These are phyloP conservation scores for Dysidea cf. avara DNA, from an alignment of 37 sponge, comb jelly and placozoan species.

Conservation along the genomic window DNA sequence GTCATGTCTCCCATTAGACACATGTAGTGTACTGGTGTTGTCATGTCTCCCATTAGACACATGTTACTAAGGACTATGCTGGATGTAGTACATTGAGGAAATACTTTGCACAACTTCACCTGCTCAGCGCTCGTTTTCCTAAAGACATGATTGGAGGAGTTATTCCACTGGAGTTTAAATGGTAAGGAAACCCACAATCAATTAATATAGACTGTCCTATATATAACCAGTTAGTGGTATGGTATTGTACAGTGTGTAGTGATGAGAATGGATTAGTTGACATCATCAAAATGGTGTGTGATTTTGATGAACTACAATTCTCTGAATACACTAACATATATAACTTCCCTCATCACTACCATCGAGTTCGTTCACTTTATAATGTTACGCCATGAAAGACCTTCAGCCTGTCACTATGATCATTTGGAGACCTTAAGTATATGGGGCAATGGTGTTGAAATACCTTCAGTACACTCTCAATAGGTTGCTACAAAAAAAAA, in stretches of 20 bases:
- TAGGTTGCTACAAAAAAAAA: too few relatives aligned
- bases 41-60: too few relatives aligned
- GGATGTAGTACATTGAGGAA: conserved; percentile 71
- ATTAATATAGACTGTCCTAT: background rate
- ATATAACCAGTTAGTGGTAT: background rate
- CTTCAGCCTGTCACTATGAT: too few relatives aligned
- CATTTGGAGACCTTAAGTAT: too few relatives aligned
- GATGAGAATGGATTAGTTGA: background rate
- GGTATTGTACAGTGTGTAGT: conserved; percentile 3
- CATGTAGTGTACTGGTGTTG: too few relatives aligned
- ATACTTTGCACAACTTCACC: conserved; percentile 87
- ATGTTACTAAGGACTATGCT: conserved; percentile 55
- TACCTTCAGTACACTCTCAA: too few relatives aligned
- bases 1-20: too few relatives aligned
- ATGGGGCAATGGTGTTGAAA: too few relatives aligned
- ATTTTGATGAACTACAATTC: background rate
- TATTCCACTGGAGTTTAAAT: conserved; percentile 72
- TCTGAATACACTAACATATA: too few relatives aligned
- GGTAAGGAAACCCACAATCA: conserved; percentile 42
- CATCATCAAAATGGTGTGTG: background rate
- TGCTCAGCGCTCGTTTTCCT: conserved; percentile 82
- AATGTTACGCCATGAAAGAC: too few relatives aligned
- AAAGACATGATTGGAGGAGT: conserved; percentile 29
- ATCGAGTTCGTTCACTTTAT: too few relatives aligned
- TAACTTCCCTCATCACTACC: too few relatives aligned